These are phyloP conservation scores for Porites lobata DNA, from an alignment of 92 coral and sea anemone species.

Conservation along the genomic window DNA sequence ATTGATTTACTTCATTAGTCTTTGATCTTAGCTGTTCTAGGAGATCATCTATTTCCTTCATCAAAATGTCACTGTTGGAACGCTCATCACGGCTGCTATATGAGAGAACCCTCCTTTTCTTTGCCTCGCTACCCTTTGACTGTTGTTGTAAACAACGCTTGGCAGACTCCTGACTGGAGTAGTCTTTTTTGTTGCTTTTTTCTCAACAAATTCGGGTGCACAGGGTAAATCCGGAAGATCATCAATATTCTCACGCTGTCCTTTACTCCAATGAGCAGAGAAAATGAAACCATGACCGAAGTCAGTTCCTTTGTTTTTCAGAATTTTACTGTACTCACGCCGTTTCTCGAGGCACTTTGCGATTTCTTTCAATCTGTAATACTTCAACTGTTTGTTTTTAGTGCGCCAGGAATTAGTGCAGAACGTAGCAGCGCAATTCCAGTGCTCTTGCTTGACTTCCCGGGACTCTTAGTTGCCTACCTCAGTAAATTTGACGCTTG, in stretches of 20 bases:
- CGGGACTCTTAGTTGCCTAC: conserved; percentile 1
- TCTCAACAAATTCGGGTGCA: conserved; percentile 51
- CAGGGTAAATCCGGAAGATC: conserved; percentile 69
- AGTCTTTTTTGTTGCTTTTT: conserved; percentile 50
- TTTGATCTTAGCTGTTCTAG: conserved; percentile 48
- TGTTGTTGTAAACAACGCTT: conserved; percentile 46
- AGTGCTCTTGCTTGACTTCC: conserved; percentile 51
- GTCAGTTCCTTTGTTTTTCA: conserved; percentile 65
- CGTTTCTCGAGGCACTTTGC: conserved; percentile 45
- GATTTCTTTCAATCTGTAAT: conserved; percentile 52
- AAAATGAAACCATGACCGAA: conserved; percentile 63
- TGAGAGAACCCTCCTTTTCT: conserved; percentile 55
- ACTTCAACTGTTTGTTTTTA: conserved; percentile 40
- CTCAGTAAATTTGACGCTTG: conserved; percentile 46
- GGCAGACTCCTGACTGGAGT: conserved; percentile 48
- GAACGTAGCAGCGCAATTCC: conserved; percentile 65
- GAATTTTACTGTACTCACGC: conserved; percentile 35
- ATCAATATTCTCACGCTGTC: conserved; percentile 45
- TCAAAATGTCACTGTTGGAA: conserved; percentile 49
- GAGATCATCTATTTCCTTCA: conserved; percentile 52
- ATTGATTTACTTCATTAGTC: conserved; percentile 39
- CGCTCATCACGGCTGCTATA: conserved; percentile 38
- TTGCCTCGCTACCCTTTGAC: conserved; percentile 24
- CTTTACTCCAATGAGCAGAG: conserved; percentile 62
- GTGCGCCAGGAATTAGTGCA: conserved; percentile 74